Evolutionary conservation across 2,113 vertebrate genomes (phyloP).

Genomic region (Azemiops feae): DNA sequence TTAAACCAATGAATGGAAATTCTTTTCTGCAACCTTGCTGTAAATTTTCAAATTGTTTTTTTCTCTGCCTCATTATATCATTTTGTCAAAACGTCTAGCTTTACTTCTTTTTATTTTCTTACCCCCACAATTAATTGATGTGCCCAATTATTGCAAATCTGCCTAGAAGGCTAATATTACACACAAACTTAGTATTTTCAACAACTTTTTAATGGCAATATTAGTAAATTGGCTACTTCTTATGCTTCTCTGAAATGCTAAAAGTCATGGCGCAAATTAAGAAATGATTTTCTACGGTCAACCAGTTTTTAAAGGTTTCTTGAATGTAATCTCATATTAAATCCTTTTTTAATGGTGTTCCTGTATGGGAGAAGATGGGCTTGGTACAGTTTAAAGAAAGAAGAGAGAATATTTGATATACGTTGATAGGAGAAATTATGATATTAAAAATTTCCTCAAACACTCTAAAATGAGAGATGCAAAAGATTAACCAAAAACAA

Average conservation of each 20-base stretch:
- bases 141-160: not conserved
- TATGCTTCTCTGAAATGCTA: not conserved
- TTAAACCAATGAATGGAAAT: not conserved
- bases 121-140: not conserved
- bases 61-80: not conserved
- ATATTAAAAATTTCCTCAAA: not conserved
- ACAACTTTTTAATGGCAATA: not conserved
- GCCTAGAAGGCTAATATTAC: not conserved
- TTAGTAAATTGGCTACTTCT: not conserved
- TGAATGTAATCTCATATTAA: not conserved
- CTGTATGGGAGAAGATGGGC: not conserved
- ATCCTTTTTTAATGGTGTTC: not conserved
- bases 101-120: not conserved
- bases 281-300: not conserved
- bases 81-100: not conserved
- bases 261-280: not conserved
- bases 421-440: not conserved
- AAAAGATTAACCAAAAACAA: not conserved
- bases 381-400: not conserved
- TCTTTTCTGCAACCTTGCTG: not conserved
- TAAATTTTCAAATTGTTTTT: not conserved
- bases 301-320: not conserved
- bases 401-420: not conserved
- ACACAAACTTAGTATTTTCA: not conserved
- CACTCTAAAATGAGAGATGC: not conserved